A percentile compares a stretch with the other conserved stretches of the same genome.
Evolutionary conservation across 2,113 vertebrate genomes (phyloP).

Genomic region (Narcine bancroftii): DNA sequence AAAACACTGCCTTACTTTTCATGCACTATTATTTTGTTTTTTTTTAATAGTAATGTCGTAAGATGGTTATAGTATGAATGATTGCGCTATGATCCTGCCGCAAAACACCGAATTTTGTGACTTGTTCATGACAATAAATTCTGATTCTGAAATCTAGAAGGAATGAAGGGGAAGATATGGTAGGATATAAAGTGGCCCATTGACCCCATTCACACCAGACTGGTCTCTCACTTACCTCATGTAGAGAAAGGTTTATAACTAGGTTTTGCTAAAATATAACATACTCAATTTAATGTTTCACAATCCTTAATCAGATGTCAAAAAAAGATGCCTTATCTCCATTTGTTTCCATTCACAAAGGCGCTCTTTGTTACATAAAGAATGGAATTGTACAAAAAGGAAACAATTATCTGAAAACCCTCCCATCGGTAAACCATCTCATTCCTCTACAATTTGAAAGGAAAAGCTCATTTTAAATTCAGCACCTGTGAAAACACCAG

Average conservation of each 20-base stretch:
- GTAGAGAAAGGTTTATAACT: too few relatives aligned
- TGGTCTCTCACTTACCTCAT: too few relatives aligned
- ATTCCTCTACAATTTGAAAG: slow-evolving; percentile 19
- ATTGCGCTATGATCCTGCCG: too few relatives aligned
- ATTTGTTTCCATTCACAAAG: not conserved
- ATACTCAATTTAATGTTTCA: too few relatives aligned
- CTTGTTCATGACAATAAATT: too few relatives aligned
- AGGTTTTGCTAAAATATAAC: not conserved
- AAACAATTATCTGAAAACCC: slow-evolving; percentile 38
- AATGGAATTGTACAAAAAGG: slow-evolving; percentile 4
- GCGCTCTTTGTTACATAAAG: slow-evolving; percentile 19
- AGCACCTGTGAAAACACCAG: slow-evolving; percentile 41
- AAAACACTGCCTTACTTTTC: too few relatives aligned
- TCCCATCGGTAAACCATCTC: slow-evolving; percentile 11
- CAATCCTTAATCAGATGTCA: not conserved
- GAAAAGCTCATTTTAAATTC: slow-evolving; percentile 34
- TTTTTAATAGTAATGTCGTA: too few relatives aligned
- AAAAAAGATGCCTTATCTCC: not conserved
- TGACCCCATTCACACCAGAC: not conserved
- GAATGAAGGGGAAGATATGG: not conserved
- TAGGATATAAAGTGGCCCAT: not conserved
- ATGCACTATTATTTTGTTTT: too few relatives aligned
- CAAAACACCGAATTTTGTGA: too few relatives aligned
- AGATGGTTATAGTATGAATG: too few relatives aligned
- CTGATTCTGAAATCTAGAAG: not conserved